phyloP scores from a whole-genome alignment of 2,113 vertebrate genomes.

The Amphiprion ocellaris region DNA sequence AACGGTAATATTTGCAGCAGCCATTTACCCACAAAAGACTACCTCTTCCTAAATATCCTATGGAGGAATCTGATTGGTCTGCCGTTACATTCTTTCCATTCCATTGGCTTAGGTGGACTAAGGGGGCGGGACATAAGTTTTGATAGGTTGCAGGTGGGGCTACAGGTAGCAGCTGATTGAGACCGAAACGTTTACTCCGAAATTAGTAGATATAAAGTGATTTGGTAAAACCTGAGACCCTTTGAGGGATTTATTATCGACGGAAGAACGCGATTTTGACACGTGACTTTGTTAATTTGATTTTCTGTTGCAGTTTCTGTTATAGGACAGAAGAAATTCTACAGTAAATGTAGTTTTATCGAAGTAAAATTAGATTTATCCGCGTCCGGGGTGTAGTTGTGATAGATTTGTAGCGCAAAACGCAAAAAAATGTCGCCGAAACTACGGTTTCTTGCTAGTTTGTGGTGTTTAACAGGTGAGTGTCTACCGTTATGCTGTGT shows the following conservation, averaged over 20 bases:
- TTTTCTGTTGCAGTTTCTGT: background rate
- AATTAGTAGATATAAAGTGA: background rate
- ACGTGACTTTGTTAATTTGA: background rate
- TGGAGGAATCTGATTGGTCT: constrained; percentile 6
- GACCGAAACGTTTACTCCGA: background rate
- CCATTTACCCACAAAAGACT: background rate
- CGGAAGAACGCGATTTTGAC: background rate
- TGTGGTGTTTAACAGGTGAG: constrained; percentile 70
- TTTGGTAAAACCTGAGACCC: fast-evolving
- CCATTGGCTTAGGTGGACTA: constrained; percentile 47
- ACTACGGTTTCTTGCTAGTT: background rate
- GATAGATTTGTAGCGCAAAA: background rate
- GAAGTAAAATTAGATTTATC: too few relatives aligned
- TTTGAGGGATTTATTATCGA: background rate
- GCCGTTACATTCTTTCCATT: background rate
- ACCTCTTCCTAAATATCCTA: background rate
- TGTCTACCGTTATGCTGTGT: background rate
- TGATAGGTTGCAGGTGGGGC: constrained; percentile 8
- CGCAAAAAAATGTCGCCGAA: constrained; percentile 35
- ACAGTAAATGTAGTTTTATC: background rate
- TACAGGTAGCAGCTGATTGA: constrained; percentile 28
- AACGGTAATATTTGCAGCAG: too few relatives aligned
- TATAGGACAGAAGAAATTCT: background rate
- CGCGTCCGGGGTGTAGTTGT: fast-evolving
- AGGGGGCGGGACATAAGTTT: constrained; percentile 16